These are phyloP conservation scores for Melolontha melolontha DNA, from an alignment of 2,888 invertebrate species.

Conservation along the genomic window DNA sequence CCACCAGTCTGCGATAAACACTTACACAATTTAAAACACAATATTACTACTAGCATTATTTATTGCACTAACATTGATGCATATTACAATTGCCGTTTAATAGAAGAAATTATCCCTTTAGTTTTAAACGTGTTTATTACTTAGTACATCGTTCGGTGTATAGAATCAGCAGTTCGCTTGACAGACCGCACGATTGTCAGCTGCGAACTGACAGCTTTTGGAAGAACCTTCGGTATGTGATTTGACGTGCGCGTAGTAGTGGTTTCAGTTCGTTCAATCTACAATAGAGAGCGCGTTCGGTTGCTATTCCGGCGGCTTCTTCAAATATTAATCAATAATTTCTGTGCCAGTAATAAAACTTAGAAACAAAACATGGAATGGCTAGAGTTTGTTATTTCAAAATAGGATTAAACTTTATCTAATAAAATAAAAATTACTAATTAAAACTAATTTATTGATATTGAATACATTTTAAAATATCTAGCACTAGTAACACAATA, in stretches of 20 bases:
- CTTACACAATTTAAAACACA: constrained; percentile 62
- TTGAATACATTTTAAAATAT: too few relatives aligned
- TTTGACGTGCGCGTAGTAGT: constrained; percentile 17
- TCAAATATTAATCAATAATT: constrained; percentile 13
- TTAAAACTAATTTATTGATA: too few relatives aligned
- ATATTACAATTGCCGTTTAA: constrained; percentile 34
- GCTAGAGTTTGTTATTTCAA: too few relatives aligned
- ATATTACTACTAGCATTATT: constrained; percentile 60
- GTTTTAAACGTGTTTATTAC: constrained; percentile 23
- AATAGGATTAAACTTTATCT: too few relatives aligned
- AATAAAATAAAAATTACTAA: too few relatives aligned
- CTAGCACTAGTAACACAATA: too few relatives aligned
- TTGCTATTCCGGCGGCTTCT: background rate
- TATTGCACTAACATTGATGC: constrained; percentile 54
- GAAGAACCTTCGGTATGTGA: constrained; percentile 24
- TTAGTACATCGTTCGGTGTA: constrained; percentile 33
- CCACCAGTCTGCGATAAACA: constrained; percentile 59
- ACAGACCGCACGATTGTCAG: constrained; percentile 59
- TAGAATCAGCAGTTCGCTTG: constrained; percentile 55
- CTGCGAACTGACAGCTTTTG: constrained; percentile 58
- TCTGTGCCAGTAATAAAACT: background rate
- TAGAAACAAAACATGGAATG: too few relatives aligned
- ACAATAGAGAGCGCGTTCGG: constrained; percentile 1
- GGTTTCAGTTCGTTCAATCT: background rate
- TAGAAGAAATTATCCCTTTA: constrained; percentile 24